Evolutionary conservation across 2,888 invertebrate genomes (phyloP).

Genomic region (Adela reaumurella): DNA sequence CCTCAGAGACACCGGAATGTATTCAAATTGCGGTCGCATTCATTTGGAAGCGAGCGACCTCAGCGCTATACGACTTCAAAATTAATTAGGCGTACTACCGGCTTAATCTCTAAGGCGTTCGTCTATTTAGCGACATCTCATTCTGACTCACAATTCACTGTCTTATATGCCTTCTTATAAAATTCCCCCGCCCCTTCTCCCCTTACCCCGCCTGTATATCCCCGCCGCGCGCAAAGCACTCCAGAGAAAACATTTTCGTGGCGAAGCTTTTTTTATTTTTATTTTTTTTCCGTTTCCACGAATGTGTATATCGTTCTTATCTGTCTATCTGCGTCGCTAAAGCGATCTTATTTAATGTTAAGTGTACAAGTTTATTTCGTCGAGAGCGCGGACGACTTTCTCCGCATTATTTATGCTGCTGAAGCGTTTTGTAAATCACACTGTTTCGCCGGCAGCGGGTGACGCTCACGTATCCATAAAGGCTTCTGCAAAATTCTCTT

Average conservation of each 20-base stretch:
- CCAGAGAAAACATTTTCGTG: slow-evolving; percentile 31
- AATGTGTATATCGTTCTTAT: slow-evolving; percentile 43
- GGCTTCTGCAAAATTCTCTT: not conserved
- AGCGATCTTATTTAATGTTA: slow-evolving; percentile 43
- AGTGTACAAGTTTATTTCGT: slow-evolving; percentile 34
- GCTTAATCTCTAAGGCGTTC: slow-evolving; percentile 45
- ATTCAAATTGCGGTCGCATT: slow-evolving; percentile 40
- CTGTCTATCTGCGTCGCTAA: slow-evolving; percentile 38
- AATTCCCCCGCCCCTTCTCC: no score
- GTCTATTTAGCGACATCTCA: slow-evolving; percentile 37
- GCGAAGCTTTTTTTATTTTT: slow-evolving; percentile 30
- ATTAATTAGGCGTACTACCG: slow-evolving; percentile 56
- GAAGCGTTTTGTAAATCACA: not conserved
- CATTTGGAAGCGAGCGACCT: slow-evolving; percentile 37
- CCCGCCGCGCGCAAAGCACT: slow-evolving; percentile 26
- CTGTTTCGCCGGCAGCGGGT: not conserved
- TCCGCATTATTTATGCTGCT: no score
- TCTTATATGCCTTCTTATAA: no score
- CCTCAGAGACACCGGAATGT: slow-evolving; percentile 8
- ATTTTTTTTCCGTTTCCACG: slow-evolving; percentile 33
- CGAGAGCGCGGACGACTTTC: no score
- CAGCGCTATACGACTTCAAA: slow-evolving; percentile 55
- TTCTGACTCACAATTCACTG: slow-evolving; percentile 24
- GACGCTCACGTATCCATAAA: not conserved
- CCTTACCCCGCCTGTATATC: slow-evolving; percentile 28